Evolutionary conservation across 2,888 invertebrate species (phyloP).

Genomic region (Julus scanicus): DNA sequence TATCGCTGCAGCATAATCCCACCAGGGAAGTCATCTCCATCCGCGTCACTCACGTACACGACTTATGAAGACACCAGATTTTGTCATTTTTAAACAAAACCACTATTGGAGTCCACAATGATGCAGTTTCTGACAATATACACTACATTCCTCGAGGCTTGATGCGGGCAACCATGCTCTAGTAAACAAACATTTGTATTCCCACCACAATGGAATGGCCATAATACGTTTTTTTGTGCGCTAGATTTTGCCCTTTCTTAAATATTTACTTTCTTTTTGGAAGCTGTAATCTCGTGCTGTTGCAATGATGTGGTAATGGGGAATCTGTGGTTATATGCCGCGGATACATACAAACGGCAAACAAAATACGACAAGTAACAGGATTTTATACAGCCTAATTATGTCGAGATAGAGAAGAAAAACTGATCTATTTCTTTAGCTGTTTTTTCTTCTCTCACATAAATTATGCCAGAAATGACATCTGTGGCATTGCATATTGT

Average conservation of each 20-base stretch:
- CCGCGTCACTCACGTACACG: not conserved
- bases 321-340: constrained; percentile 34
- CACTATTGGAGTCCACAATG: not conserved
- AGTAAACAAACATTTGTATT: constrained; percentile 43
- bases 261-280: constrained; percentile 40
- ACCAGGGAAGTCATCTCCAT: not conserved
- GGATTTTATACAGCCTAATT: constrained; percentile 41
- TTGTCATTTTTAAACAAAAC: not conserved
- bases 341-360: not conserved
- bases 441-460: not conserved
- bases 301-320: constrained; percentile 38
- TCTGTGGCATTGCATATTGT: not conserved
- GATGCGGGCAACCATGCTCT: not conserved
- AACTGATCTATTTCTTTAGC: not conserved
- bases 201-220: constrained; percentile 38
- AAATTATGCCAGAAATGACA: not conserved
- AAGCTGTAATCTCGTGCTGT: not conserved
- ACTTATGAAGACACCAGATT: not conserved
- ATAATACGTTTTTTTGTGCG: constrained; percentile 17
- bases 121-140: not conserved
- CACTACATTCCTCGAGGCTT: not conserved
- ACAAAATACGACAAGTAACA: not conserved
- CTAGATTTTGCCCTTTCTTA: constrained; percentile 43
- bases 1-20: not conserved
- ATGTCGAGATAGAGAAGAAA: not conserved